Evolutionary conservation across 2,113 vertebrate species (phyloP), one percentile per base, ranked within the genome.

Genomic region (Pluvialis apricaria): DNA sequence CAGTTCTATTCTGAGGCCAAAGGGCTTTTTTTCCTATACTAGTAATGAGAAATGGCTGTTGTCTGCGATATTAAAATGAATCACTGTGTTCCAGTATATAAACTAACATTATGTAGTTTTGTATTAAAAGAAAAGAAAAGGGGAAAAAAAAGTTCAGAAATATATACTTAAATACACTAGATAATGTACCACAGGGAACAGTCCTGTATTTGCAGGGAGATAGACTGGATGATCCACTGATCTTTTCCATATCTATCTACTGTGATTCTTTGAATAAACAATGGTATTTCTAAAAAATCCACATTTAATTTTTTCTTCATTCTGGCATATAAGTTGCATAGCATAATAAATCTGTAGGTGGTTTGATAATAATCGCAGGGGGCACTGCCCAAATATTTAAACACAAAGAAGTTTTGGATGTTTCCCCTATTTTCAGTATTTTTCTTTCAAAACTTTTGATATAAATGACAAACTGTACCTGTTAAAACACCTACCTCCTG

Each of bases 261-360:
- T 97, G 86, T 94, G 68, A 85, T 81, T 94, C 69, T 96, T 66
- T 92, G 71, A 97, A 97, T 97, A 97, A 97, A 97, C 49, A 79
- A 77, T 71, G 62, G 17, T 58, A 66, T 96, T 94, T 94, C 71
- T 90, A 76, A 91, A 66, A 79, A 65, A 44, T n/a, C 54, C 69
- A 95, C 61, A 96, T 92, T 70, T 73, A 91, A 29, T 94, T 94
- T 95, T 86, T 97, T 86, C 75, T 93, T 95, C 62, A 70, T 95
- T 94, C 42, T 88, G 60, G 32, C 45, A 90, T 73, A 40, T 9
- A 80, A 64, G 21, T 78, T 90, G n/a, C 55, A 31, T n/a, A 94
- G 60, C 32, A 15, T 82, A 70, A 75, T 92, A 65, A 90, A 82
- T 54, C n/a, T 71, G 44, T 86, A 92, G 79, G 62, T 78, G 57